Evolutionary conservation across 2,888 invertebrate genomes (phyloP).

Genomic region (Ormyrus pomaceus): DNA sequence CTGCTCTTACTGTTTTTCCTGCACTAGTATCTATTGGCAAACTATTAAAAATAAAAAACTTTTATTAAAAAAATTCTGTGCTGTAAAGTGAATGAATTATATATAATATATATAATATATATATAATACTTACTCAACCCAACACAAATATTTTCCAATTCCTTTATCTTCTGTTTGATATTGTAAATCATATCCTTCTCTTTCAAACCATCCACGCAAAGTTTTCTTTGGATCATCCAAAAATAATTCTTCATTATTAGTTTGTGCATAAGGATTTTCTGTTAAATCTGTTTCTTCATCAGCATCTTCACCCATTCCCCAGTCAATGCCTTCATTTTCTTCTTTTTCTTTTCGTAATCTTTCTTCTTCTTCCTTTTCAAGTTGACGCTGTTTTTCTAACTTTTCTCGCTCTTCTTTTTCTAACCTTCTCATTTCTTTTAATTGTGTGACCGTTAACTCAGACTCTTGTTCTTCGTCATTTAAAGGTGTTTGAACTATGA

Average conservation of each 20-base stretch:
- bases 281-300: constrained; percentile 89
- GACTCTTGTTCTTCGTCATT: constrained; percentile 93
- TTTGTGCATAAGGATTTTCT: constrained; percentile 89
- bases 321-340: constrained; percentile 87
- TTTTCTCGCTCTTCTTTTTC: constrained; percentile 72
- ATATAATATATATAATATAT: constrained; percentile 4
- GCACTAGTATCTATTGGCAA: constrained; percentile 88
- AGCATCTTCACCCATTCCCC: constrained; percentile 97
- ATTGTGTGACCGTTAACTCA: constrained; percentile 85
- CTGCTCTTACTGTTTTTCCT: constrained; percentile 88
- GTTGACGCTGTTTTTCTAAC: constrained; percentile 75
- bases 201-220: constrained; percentile 93
- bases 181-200: constrained; percentile 90
- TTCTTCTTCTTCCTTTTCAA: constrained; percentile 76
- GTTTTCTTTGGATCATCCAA: constrained; percentile 97
- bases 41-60: constrained; percentile 75
- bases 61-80: constrained; percentile 4
- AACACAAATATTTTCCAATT: constrained; percentile 90
- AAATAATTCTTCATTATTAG: constrained; percentile 92
- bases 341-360: constrained; percentile 77
- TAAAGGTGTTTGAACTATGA: constrained; percentile 89
- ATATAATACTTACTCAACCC: constrained; percentile 77
- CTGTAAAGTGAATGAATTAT: neutral
- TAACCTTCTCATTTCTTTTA: constrained; percentile 77
- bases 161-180: constrained; percentile 93